phyloP scores from a whole-genome alignment of 2,888 invertebrate genomes.

The Hyposoter didymator region DNA sequence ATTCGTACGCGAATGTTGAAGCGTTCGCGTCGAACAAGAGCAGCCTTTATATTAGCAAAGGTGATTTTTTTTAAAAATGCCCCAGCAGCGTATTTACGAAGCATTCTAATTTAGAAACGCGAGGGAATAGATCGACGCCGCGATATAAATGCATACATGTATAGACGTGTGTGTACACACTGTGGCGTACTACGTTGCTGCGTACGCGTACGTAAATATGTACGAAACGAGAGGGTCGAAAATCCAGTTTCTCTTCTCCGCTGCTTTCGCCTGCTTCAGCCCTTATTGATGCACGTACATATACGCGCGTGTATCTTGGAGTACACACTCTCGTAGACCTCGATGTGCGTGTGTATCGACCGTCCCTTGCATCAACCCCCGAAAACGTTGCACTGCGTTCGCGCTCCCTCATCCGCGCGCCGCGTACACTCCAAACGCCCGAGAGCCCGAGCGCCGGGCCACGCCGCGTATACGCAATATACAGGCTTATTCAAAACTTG shows the following conservation, averaged over 20 bases:
- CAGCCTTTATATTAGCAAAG: slow-evolving; percentile 1
- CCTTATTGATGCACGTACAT: slow-evolving; percentile 7
- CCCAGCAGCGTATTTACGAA: neutral
- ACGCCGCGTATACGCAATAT: slow-evolving; percentile 16
- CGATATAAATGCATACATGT: slow-evolving; percentile 56
- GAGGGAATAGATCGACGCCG: slow-evolving; percentile 61
- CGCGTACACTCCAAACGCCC: slow-evolving; percentile 14
- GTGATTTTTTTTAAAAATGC: slow-evolving; percentile 28
- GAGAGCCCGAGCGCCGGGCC: slow-evolving; percentile 8
- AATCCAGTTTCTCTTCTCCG: slow-evolving; percentile 62
- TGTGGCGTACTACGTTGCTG: too few relatives aligned
- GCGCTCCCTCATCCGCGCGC: slow-evolving; percentile 42
- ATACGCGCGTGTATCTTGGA: neutral
- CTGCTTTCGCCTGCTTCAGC: slow-evolving; percentile 6
- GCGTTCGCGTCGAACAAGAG: slow-evolving; percentile 5
- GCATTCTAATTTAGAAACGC: slow-evolving; percentile 58
- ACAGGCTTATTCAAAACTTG: slow-evolving; percentile 33
- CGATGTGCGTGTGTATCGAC: slow-evolving; percentile 51
- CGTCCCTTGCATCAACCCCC: slow-evolving; percentile 67
- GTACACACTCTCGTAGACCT: neutral
- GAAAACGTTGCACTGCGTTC: slow-evolving; percentile 64
- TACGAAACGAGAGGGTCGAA: slow-evolving; percentile 41
- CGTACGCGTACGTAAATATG: neutral
- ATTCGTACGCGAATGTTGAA: slow-evolving; percentile 16
- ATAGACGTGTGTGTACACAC: neutral